A percentile compares a stretch with the other conserved stretches of the same genome.
These are phyloP conservation scores for Urocitellus parryii DNA, from an alignment of 2,113 vertebrate genomes.

Conservation along the genomic window DNA sequence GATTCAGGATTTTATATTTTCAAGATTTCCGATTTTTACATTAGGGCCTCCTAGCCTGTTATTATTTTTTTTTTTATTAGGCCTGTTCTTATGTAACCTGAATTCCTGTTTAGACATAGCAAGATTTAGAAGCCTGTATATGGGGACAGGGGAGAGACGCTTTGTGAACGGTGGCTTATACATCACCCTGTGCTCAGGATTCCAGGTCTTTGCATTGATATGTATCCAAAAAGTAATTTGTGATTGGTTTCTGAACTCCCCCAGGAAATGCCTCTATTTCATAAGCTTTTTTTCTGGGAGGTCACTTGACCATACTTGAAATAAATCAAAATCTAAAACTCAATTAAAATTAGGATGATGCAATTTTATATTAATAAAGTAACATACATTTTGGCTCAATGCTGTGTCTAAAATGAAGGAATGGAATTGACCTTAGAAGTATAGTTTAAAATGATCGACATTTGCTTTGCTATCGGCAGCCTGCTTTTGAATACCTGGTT, in stretches of 20 bases:
- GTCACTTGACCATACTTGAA: background rate
- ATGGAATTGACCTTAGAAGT: background rate
- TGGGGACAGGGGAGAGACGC: rapidly evolving
- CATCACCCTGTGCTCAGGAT: background rate
- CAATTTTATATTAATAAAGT: constrained; percentile 15
- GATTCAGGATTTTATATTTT: background rate
- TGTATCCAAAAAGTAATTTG: background rate
- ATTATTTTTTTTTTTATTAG: background rate
- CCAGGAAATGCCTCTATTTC: background rate
- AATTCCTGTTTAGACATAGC: background rate
- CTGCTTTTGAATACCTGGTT: background rate
- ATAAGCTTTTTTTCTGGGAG: background rate
- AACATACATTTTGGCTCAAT: background rate
- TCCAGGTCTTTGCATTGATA: background rate
- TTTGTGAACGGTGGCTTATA: background rate
- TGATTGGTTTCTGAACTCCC: background rate
- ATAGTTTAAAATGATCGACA: constrained; percentile 17
- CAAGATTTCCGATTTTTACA: background rate
- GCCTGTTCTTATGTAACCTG: background rate
- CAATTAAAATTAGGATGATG: background rate
- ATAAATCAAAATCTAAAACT: constrained; percentile 51
- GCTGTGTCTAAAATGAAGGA: constrained; percentile 26
- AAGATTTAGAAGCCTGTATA: background rate
- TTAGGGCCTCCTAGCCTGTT: background rate
- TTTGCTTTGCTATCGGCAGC: background rate